phyloP scores from a whole-genome alignment of 1,140 invertebrate species.

The Spodoptera frugiperda region DNA sequence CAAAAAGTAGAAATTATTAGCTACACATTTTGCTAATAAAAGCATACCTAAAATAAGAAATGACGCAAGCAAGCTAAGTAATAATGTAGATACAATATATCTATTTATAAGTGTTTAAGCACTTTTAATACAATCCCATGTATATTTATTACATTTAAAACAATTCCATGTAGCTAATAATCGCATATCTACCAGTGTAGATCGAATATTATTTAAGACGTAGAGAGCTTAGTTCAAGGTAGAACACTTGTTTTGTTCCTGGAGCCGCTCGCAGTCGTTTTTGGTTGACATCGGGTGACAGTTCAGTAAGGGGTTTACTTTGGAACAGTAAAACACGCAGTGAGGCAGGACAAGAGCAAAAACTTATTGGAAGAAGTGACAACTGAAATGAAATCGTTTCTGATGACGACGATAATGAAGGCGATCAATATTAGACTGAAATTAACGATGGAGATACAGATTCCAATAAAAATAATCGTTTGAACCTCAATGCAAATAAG shows the following conservation, averaged over 20 bases:
- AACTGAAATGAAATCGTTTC: not conserved
- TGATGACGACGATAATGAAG: conserved; percentile 9
- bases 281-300: conserved; percentile 42
- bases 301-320: conserved; percentile 15
- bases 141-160: no score
- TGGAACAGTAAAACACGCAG: conserved; percentile 7
- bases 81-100: no score
- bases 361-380: not conserved
- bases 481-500: not conserved
- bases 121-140: not conserved
- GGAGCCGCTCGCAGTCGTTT: conserved; percentile 30
- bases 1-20: no score
- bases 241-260: conserved; percentile 62
- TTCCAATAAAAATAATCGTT: not conserved
- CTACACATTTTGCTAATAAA: no score
- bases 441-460: not conserved
- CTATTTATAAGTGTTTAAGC: no score
- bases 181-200: conserved; percentile 52
- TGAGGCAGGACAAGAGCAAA: not conserved
- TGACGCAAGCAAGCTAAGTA: no score
- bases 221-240: conserved; percentile 67
- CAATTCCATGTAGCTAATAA: no score
- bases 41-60: no score
- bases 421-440: not conserved
- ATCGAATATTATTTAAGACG: not conserved